A percentile compares a stretch with the other conserved stretches of the same genome.
phyloP scores from a whole-genome alignment of 2,113 vertebrate species.

The Brachirus orientalis region DNA sequence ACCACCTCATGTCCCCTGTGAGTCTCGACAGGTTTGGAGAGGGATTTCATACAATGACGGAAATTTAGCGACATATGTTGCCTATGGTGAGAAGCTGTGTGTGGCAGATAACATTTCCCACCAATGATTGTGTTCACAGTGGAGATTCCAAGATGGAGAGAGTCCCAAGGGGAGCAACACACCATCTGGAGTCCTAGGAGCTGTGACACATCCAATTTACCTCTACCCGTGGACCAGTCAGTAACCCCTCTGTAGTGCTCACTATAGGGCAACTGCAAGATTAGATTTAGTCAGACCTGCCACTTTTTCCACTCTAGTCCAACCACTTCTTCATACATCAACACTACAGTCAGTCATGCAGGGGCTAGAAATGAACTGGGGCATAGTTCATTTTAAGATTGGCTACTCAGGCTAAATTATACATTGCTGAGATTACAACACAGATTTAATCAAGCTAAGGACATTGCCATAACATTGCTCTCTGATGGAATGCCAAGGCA shows the following conservation, averaged over 20 bases:
- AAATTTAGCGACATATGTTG: conserved; percentile 67
- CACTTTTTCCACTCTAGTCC: conserved; percentile 19
- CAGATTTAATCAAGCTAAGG: conserved; percentile 30
- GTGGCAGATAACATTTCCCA: conserved; percentile 72
- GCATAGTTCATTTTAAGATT: too few relatives aligned
- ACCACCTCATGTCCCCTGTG: not conserved
- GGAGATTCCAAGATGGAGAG: conserved; percentile 47
- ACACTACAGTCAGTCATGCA: too few relatives aligned
- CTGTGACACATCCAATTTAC: conserved; percentile 76
- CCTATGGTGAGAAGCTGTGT: conserved; percentile 57
- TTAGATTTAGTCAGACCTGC: conserved; percentile 33
- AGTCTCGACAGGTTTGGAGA: not conserved
- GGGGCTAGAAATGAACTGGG: conserved; percentile 8
- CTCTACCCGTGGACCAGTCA: conserved; percentile 64
- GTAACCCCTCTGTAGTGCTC: conserved; percentile 35
- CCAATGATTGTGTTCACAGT: conserved; percentile 53
- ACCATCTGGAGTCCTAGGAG: conserved; percentile 71
- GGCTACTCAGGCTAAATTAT: conserved; percentile 3
- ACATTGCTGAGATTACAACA: conserved; percentile 12
- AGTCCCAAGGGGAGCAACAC: conserved; percentile 60
- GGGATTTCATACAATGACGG: conserved; percentile 27
- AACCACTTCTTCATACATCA: not conserved
- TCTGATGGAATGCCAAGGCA: conserved; percentile 13
- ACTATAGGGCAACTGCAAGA: conserved; percentile 28
- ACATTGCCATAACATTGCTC: conserved; percentile 1